These are phyloP conservation scores for Lochmaea capreae DNA, from an alignment of 2,888 invertebrate genomes.

Conservation along the genomic window DNA sequence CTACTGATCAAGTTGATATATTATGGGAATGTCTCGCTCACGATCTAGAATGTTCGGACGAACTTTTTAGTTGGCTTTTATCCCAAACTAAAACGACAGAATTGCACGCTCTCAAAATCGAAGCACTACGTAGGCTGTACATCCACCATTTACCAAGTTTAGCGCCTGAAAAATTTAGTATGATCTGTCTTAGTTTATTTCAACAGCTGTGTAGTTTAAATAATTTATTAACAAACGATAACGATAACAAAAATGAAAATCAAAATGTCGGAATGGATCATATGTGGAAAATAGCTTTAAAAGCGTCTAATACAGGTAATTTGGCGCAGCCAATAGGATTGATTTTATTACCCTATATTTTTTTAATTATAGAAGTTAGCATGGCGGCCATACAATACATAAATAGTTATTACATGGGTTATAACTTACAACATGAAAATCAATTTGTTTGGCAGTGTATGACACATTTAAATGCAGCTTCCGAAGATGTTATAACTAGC, in stretches of 20 bases:
- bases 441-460: slow-evolving; percentile 95
- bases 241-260: slow-evolving; percentile 56
- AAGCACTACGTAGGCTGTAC: slow-evolving; percentile 88
- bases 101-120: slow-evolving; percentile 89
- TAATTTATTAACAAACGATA: slow-evolving; percentile 80
- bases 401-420: slow-evolving; percentile 94
- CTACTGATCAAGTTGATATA: slow-evolving; percentile 89
- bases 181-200: slow-evolving; percentile 90
- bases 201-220: slow-evolving; percentile 92
- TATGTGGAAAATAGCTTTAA: slow-evolving; percentile 92
- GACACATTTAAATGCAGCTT: slow-evolving; percentile 88
- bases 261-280: slow-evolving; percentile 92
- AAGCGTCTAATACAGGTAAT: slow-evolving; percentile 85
- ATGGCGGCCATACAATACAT: slow-evolving; percentile 95
- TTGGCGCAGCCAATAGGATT: neutral
- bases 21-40: slow-evolving; percentile 92
- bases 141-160: slow-evolving; percentile 89
- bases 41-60: slow-evolving; percentile 88
- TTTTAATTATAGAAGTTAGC: slow-evolving; percentile 77
- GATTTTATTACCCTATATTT: neutral
- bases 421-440: slow-evolving; percentile 89
- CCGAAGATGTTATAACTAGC: slow-evolving; percentile 73
- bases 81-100: slow-evolving; percentile 93
- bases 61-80: slow-evolving; percentile 92
- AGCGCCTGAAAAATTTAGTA: slow-evolving; percentile 89